Percentiles rank a stretch among this genome's conserved stretches.
phyloP scores from a whole-genome alignment of 2,113 vertebrate species.

The Mus musculus region DNA sequence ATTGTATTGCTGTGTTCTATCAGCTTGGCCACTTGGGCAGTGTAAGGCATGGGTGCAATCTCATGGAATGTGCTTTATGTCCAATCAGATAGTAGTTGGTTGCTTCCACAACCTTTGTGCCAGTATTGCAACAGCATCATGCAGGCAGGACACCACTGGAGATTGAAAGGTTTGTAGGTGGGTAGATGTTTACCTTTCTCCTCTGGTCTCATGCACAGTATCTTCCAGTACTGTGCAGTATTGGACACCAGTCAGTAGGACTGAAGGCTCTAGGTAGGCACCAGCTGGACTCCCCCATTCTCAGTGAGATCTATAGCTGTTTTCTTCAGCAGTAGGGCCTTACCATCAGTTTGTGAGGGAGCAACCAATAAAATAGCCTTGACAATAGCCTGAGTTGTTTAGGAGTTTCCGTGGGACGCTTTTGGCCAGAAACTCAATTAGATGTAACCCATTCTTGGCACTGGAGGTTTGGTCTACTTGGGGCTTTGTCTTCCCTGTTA shows the following conservation, averaged over 20 bases:
- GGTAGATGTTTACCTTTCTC: background rate
- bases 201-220: background rate
- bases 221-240: background rate
- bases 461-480: background rate
- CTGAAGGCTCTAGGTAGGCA: background rate
- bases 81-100: background rate
- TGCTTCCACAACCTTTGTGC: background rate
- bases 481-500: background rate
- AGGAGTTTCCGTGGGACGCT: background rate
- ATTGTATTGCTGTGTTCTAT: background rate
- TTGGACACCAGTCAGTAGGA: background rate
- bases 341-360: background rate
- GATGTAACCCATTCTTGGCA: background rate
- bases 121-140: background rate
- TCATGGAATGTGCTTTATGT: background rate
- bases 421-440: background rate
- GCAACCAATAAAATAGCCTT: background rate
- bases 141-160: background rate
- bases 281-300: background rate
- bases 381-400: background rate
- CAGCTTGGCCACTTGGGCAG: background rate
- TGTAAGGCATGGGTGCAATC: background rate
- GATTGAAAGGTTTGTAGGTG: background rate
- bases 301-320: background rate
- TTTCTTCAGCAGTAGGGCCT: background rate